Base-by-base conservation (phyloP, 2,888 invertebrate species). In the Torymus aiolomorphi region DNA sequence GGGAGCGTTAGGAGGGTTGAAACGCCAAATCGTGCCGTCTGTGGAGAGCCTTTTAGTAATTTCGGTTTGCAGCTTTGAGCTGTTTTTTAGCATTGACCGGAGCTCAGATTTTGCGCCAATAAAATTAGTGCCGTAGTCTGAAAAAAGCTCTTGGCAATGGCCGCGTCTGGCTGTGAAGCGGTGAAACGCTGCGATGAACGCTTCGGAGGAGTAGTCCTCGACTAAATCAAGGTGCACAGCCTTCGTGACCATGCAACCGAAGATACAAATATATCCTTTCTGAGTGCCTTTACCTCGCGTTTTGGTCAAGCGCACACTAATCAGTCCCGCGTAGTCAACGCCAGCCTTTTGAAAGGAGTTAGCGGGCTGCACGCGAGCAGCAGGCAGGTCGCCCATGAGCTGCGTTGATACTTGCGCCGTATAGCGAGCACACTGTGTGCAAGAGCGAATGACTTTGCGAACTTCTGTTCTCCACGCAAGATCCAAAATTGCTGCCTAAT, bases 351-450 rank as follows among this genome's bases (percentile, higher is more conserved):
- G 13, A 10, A 90, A 90, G 1, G 82, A 62, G 2, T 76, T 49
- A 0, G 66, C 65, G 8, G 82, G 80, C 1, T 63, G 79, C 2
- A 87, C 79, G 71, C 90, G 76, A 3, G 86, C 84, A 3, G 24
- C 4, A 2, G 90, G 89, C 0, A 90, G 83, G 16, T 86, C 79
- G 0, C 87, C 85, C 87, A 88, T 89, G 4, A 67, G 1, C 20
- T 88, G 85, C 0, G 61, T 20, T 31, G 80, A 80, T 0, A 82
- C 20, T n/a, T 67, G 18, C 0, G 84, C 84, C 4, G 84, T 76
- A 13, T 83, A 70, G 16, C 83, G 82, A 14, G 81, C 65, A 80
- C 90, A 90, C 5, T 49, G 80, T 0, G 85, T 80, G 82, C 90
- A 90, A 4, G 82, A 80, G 3, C 65, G 24, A 2, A 88, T 83